A percentile compares a stretch with the other conserved stretches of the same genome.
Evolutionary conservation across 1,140 invertebrate species (phyloP).

Genomic region (Papilio dardanus): DNA sequence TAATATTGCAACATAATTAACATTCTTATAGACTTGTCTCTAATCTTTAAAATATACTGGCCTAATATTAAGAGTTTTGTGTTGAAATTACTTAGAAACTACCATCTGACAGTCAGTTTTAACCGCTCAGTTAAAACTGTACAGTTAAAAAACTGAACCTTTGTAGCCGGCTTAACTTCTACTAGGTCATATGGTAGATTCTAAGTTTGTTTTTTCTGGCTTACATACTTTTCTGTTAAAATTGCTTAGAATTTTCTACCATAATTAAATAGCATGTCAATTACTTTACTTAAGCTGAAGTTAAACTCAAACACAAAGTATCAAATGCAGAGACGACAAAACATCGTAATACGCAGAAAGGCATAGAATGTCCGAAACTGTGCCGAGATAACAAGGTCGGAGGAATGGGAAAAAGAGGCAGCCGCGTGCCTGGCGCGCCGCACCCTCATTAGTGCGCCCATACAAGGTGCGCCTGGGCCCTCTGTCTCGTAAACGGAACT

Average conservation of each 20-base stretch:
- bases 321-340: conserved; percentile 18
- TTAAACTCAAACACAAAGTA: background rate
- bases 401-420: conserved; percentile 28
- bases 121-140: no score
- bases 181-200: no score
- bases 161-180: no score
- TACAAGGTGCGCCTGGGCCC: conserved; percentile 8
- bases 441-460: conserved; percentile 28
- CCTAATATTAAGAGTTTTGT: no score
- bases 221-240: no score
- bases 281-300: background rate
- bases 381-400: conserved; percentile 31
- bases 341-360: conserved; percentile 6
- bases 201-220: no score
- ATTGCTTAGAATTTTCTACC: background rate
- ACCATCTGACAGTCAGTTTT: no score
- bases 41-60: no score
- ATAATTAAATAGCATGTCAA: background rate
- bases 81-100: no score
- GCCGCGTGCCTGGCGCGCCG: conserved; percentile 22
- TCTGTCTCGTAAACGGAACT: conserved; percentile 14
- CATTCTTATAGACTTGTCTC: background rate
- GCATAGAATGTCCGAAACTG: conserved; percentile 36
- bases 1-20: conserved; percentile 2
- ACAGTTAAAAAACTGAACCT: no score